phyloP scores from a whole-genome alignment of 2,113 vertebrate species.

The Hyperopisus bebe region DNA sequence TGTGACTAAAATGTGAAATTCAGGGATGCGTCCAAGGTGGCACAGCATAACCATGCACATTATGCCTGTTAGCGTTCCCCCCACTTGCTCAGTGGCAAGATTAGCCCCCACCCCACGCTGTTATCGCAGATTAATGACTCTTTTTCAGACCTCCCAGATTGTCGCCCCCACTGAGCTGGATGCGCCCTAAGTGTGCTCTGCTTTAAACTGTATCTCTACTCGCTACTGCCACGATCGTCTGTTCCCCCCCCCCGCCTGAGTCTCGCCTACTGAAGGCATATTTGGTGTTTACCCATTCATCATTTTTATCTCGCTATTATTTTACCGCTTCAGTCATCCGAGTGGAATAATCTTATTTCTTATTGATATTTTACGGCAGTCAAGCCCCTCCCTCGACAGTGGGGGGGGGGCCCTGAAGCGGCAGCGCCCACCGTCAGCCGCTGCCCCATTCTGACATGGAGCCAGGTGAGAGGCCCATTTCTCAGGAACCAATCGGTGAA shows the following conservation, averaged over 20 bases:
- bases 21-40: slow-evolving; percentile 29
- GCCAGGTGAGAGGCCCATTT: neutral
- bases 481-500: neutral
- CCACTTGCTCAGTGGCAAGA: slow-evolving; percentile 23
- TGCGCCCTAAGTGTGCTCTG: neutral
- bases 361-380: neutral
- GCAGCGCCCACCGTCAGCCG: neutral
- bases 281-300: neutral
- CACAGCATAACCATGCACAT: slow-evolving; percentile 14
- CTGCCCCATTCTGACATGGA: neutral
- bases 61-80: slow-evolving; percentile 14
- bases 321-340: neutral
- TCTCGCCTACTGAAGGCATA: neutral
- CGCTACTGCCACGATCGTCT: neutral
- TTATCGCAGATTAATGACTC: slow-evolving; percentile 7
- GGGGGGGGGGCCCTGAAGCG: neutral
- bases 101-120: slow-evolving; percentile 26
- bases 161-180: neutral
- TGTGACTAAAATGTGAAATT: slow-evolving; percentile 26
- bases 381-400: neutral
- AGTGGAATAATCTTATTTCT: neutral
- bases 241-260: neutral
- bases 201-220: neutral
- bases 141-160: neutral
- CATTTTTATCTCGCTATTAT: neutral